Evolutionary conservation across 2,888 invertebrate species (phyloP), one percentile per base, ranked within the genome.

Genomic region (Meteorus cinctellus): DNA sequence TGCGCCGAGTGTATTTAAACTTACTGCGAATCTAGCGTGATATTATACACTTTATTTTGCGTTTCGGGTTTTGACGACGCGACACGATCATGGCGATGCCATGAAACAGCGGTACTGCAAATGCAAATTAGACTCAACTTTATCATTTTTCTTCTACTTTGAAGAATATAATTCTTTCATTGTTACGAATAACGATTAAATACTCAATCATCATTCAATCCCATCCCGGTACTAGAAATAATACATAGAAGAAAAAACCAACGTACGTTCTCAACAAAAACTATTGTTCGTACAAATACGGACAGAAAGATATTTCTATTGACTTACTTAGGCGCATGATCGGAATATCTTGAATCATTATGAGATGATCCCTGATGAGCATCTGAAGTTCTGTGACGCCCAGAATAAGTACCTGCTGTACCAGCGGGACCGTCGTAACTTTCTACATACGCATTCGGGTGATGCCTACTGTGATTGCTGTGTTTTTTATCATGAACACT

Each of bases 291-390:
- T 51, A 36, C n/a, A 2, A 41, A 16, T 59, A 19, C 10, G 1
- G n/a, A 55, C 4, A 10, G 2, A 8, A 55, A n/a, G 4, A 55
- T 19, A 45, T 55, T 55, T 73, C 19, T 24, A 5, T 41, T 65
- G 86, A 93, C 94, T 94, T 92, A 96, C 96, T 96, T 96, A 89
- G 95, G 95, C 88, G 96, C 96, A 93, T 95, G 94, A 90, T 96
- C 96, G 89, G 94, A 94, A 91, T 95, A 96, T 91, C 96, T 93
- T 86, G 94, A 93, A 89, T 94, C 93, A 72, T 90, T 90, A 81
- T 92, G 89, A 87, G 91, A 91, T 86, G 90, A 87, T 85, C 90
- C 85, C 86, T 90, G 87, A 83, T 87, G 90, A 71, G 86, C 86
- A 78, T 88, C 90, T 69, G 86, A 83, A 81, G 86, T 89, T 81